Evolutionary conservation across 2,888 invertebrate genomes (phyloP).

Genomic region (Drosophila atripex): DNA sequence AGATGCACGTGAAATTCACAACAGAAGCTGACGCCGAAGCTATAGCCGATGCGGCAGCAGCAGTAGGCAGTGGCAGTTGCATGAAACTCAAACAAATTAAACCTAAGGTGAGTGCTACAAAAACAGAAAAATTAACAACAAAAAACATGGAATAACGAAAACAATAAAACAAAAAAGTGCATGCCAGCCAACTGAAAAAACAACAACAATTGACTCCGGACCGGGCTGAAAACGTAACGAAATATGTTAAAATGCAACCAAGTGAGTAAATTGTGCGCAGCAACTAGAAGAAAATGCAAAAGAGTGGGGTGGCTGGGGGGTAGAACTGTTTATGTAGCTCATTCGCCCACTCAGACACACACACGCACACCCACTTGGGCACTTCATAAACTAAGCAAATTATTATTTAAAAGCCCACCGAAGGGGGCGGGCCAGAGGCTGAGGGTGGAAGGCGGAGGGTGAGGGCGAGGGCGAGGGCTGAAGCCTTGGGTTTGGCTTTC

Average conservation of each 20-base stretch:
- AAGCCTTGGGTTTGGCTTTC: slow-evolving; percentile 29
- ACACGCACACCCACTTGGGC: slow-evolving; percentile 31
- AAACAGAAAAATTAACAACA: slow-evolving; percentile 20
- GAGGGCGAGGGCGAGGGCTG: neutral
- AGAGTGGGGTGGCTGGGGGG: neutral
- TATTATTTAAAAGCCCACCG: slow-evolving; percentile 76
- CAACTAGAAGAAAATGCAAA: slow-evolving; percentile 45
- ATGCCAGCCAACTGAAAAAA: slow-evolving; percentile 72
- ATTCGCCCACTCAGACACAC: slow-evolving; percentile 39
- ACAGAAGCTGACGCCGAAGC: slow-evolving; percentile 58
- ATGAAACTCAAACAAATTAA: slow-evolving; percentile 78
- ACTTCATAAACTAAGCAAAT: slow-evolving; percentile 78
- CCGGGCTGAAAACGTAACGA: slow-evolving; percentile 73
- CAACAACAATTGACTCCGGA: slow-evolving; percentile 68
- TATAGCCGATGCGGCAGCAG: slow-evolving; percentile 56
- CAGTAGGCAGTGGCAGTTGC: slow-evolving; percentile 34
- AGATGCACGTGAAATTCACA: slow-evolving; percentile 78
- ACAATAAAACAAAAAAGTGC: slow-evolving; percentile 39
- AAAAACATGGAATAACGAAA: slow-evolving; percentile 27
- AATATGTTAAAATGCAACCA: slow-evolving; percentile 77
- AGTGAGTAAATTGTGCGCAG: slow-evolving; percentile 78
- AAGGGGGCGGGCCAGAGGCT: slow-evolving; percentile 14
- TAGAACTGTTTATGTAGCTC: slow-evolving; percentile 73
- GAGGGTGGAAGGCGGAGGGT: neutral
- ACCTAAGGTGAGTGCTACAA: slow-evolving; percentile 62